Evolutionary conservation across 2,113 vertebrate species (phyloP), one percentile per base, ranked within the genome.

Genomic region (Bubo scandiacus): DNA sequence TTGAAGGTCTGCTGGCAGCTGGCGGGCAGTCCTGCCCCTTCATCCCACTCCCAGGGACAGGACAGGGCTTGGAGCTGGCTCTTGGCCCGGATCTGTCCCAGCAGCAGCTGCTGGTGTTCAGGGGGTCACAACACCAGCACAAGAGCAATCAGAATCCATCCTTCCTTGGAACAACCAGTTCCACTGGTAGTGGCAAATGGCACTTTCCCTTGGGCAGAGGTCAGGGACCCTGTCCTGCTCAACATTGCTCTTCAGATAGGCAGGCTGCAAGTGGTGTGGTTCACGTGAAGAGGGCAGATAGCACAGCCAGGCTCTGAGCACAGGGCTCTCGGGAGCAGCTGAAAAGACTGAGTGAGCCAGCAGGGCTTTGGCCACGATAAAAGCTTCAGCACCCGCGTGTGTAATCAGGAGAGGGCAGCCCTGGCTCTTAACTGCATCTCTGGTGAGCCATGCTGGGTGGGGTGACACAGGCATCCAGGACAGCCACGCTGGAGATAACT

Each of bases 381-480:
- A 97, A 67, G 72, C 92, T 77, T 45, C 90, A 45, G 81, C 58
- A 58, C 15, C 45, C 49, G 4, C 4, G 23, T 14, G 71, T 81
- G 88, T 96, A 97, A 98, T 98, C 97, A 97, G 94, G 38, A 70
- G 29, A 87, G 71, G 81, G 68, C 95, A 97, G 96, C 85, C 94
- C 59, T 5, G 1, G 86, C 54, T 68, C 75, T 82, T 57, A 82
- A 81, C 96, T 61, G 79, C 95, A 97, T 97, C 96, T 94, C 62
- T 40, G 57, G 20, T 1, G 9, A 73, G 49, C 70, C 95, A 95
- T 94, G 95, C 93, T 88, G 98, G 97, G 97, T 96, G 97, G 97
- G 93, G 98, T 94, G 88, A 92, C 77, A 36, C 45, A 85, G 63
- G 54, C 93, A 86, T 67, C 30, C 58, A 51, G 52, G 83, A 80